These are phyloP conservation scores for Hydrophis major DNA, from an alignment of 2,797 vertebrate genomes.

Conservation along the genomic window DNA sequence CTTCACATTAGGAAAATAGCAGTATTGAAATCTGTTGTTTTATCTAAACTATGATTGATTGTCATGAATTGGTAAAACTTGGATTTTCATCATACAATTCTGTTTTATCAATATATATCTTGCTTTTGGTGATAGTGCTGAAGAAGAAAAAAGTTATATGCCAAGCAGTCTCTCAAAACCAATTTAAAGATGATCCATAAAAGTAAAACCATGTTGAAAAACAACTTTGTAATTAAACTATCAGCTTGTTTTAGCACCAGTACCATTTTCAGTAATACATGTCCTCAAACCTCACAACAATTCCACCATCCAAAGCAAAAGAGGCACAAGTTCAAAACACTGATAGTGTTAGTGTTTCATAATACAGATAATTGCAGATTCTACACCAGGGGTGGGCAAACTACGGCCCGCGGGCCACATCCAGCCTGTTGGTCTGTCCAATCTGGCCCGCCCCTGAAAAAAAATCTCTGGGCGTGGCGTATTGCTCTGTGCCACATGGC, in stretches of 20 bases:
- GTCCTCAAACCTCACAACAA: background rate
- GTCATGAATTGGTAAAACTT: background rate
- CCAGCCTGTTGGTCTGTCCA: no score
- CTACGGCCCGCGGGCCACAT: no score
- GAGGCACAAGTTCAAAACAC: background rate
- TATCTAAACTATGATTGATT: background rate
- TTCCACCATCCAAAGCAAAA: background rate
- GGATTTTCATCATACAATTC: background rate
- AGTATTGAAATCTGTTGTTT: background rate
- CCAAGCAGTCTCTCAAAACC: background rate
- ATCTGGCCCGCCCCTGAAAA: no score
- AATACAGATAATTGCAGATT: background rate
- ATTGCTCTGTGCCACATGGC: no score
- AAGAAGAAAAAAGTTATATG: background rate
- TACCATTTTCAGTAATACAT: background rate
- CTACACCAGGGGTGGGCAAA: background rate
- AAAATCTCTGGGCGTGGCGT: no score
- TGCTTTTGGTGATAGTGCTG: background rate
- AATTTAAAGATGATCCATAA: background rate
- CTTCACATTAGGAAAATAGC: background rate
- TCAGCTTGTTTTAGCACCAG: background rate
- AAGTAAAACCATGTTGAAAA: background rate
- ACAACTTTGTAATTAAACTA: background rate
- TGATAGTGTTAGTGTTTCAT: background rate
- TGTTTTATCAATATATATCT: background rate